phyloP scores from a whole-genome alignment of 1,140 invertebrate genomes.

The fruit fly (Drosophila melanogaster) region Release_6_plus_ISO1_MT NT_033779.5:16152501-16153000 shows the following conservation, averaged over 20 bases:
- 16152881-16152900: slow-evolving; percentile 73
- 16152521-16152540: slow-evolving; percentile 3
- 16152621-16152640: slow-evolving; percentile 26
- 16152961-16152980: slow-evolving; percentile 20
- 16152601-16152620: slow-evolving; percentile 68
- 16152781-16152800: slow-evolving; percentile 80
- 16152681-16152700: slow-evolving; percentile 48
- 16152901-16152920: slow-evolving; percentile 70
- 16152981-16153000: slow-evolving; percentile 16
- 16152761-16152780: slow-evolving; percentile 82
- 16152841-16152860: slow-evolving; percentile 40
- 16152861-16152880: slow-evolving; percentile 42
- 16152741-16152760: slow-evolving; percentile 64
- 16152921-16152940: slow-evolving; percentile 53
- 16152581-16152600: slow-evolving; percentile 72
- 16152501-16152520: slow-evolving; percentile 14
- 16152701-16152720: slow-evolving; percentile 1
- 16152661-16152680: slow-evolving; percentile 73
- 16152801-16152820: slow-evolving; percentile 80
- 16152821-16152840: slow-evolving; percentile 81
- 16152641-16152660: slow-evolving; percentile 43
- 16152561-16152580: slow-evolving; percentile 76
- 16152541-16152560: slow-evolving; percentile 72
- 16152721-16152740: slow-evolving; percentile 73
- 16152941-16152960: slow-evolving; percentile 26